These are phyloP conservation scores for Syrrhaptes paradoxus DNA, from an alignment of 2,113 vertebrate species.

Conservation along the genomic window DNA sequence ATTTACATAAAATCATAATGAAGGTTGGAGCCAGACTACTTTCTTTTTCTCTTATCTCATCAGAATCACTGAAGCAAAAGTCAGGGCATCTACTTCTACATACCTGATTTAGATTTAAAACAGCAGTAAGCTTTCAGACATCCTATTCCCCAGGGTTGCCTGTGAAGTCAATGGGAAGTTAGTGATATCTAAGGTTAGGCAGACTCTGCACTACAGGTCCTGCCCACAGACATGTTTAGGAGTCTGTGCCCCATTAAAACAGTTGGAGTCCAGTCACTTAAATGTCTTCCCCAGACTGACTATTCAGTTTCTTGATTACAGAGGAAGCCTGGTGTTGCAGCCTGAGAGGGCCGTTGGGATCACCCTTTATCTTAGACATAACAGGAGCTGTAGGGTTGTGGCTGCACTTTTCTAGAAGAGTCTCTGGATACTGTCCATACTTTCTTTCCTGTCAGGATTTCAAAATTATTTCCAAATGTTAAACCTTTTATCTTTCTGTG, in stretches of 20 bases:
- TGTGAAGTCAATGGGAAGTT: slow-evolving; percentile 6
- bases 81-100: slow-evolving; percentile 6
- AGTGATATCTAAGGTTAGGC: slow-evolving; percentile 16
- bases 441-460: neutral
- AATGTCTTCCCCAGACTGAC: neutral
- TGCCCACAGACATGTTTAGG: neutral
- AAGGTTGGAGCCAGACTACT: slow-evolving; percentile 46
- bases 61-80: slow-evolving; percentile 56
- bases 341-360: neutral
- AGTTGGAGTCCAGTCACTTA: neutral
- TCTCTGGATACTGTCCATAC: neutral
- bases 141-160: slow-evolving; percentile 17
- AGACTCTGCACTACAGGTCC: neutral
- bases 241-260: neutral
- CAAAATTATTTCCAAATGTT: neutral
- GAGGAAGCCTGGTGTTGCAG: neutral
- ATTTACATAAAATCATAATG: slow-evolving; percentile 64
- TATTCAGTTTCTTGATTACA: neutral
- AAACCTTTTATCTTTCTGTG: neutral
- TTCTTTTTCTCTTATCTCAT: slow-evolving; percentile 60
- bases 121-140: slow-evolving; percentile 61
- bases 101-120: slow-evolving; percentile 37
- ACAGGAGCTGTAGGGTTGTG: neutral
- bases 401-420: neutral
- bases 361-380: neutral